These are phyloP conservation scores for Pygoscelis adeliae DNA, from an alignment of 2,113 vertebrate genomes.

Conservation along the genomic window DNA sequence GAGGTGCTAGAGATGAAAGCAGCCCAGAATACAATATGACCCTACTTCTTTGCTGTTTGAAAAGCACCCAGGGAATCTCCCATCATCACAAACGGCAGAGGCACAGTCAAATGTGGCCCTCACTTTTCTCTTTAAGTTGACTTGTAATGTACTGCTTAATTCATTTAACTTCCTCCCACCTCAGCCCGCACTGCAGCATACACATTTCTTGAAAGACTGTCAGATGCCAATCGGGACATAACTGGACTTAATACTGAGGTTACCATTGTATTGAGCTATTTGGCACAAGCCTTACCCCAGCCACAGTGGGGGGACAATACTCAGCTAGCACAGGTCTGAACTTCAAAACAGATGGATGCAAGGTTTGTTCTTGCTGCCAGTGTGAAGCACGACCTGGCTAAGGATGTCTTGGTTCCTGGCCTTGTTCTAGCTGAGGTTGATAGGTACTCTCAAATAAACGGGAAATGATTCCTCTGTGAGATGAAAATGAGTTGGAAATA, in stretches of 20 bases:
- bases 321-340: not conserved
- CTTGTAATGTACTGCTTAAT: rapidly evolving
- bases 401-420: not conserved
- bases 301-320: not conserved
- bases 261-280: not conserved
- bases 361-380: not conserved
- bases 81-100: not conserved
- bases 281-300: not conserved
- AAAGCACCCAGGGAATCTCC: not conserved
- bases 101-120: not conserved
- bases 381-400: not conserved
- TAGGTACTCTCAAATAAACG: not conserved
- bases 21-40: not conserved
- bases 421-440: not conserved
- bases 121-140: not conserved
- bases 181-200: not conserved
- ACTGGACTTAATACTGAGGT: not conserved
- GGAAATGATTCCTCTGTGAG: not conserved
- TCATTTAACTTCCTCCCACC: not conserved
- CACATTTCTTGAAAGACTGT: not conserved
- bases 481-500: not conserved
- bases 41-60: not conserved
- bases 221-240: not conserved
- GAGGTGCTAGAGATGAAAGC: not conserved
- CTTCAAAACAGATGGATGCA: not conserved